Evolutionary conservation across 1,140 invertebrate genomes (phyloP), one percentile per base, ranked within the genome.

Genomic region (Meloidogyne chitwoodi): DNA sequence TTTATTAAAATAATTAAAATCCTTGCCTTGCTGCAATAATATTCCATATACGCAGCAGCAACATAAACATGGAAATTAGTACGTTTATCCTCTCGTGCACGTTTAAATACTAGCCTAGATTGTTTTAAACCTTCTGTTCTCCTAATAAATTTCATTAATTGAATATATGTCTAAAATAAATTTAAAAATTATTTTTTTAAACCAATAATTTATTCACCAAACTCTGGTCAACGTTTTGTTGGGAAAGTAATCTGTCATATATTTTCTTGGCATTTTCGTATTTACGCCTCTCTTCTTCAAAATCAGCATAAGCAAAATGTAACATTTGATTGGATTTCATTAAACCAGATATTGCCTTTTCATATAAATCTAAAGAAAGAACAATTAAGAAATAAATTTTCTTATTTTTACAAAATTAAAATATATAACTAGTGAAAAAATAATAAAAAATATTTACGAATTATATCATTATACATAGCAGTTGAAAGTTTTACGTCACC

Each of bases 81-180:
- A 22, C 93, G 90, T 3, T 90, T 84, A 88, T 99, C 96, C 88
- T 98, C 95, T 64, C 97, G 88, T 0, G 95, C 95, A 84, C 93
- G 90, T 89, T 98, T 97, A 84, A 99, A 99, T 31, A 99, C 92
- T 19, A 91, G 91, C 81, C 96, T 90, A 0, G 96, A 95, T 0
- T 94, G 93, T 88, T 96, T 97, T 56, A 99, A 98, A 44, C 96
- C 96, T 89, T 99, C 96, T 0, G 95, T 95, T 77, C 97, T 90
- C 66, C 96, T 90, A 0, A 94, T 93, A 88, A 99, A 99, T 89
- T 97, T 97, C 95, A 99, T 98, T 85, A 98, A 97, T 87, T 99
- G 96, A 62, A 99, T 93, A 86, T 95, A 99, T 0, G 93, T 93
- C 93, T 83, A 48, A 29, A 80, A 24, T 2, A 24, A 10, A 4